A percentile compares a stretch with the other conserved stretches of the same genome.
phyloP scores from a whole-genome alignment of 2,113 vertebrate species.

The Hemichromis elongatus region DNA sequence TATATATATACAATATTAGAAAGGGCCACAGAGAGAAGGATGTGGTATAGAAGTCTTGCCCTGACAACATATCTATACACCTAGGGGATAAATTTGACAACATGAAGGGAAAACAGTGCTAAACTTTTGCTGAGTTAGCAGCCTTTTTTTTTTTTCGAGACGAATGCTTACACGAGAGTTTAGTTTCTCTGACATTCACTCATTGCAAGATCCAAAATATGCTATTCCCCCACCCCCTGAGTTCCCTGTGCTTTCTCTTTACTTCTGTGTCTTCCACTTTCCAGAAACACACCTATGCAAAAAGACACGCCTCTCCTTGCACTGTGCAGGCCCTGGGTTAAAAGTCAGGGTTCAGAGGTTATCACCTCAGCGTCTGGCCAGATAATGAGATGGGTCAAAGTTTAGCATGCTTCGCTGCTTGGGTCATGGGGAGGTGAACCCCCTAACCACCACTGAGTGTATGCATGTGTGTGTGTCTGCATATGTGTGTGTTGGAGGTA shows the following conservation, averaged over 20 bases:
- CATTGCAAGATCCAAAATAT: constrained; percentile 17
- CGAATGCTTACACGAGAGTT: neutral
- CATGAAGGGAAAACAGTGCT: neutral
- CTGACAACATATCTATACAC: neutral
- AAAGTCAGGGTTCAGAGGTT: constrained; percentile 66
- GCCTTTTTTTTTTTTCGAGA: constrained; percentile 6
- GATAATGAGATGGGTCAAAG: constrained; percentile 68
- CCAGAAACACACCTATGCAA: constrained; percentile 1
- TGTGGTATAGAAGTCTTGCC: constrained; percentile 1
- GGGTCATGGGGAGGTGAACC: constrained; percentile 63
- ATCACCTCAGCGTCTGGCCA: constrained; percentile 60
- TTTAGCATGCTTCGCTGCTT: constrained; percentile 49
- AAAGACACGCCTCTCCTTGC: constrained; percentile 5
- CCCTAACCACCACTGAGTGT: constrained; percentile 2
- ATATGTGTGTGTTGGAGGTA: constrained; percentile 4
- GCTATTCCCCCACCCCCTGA: neutral
- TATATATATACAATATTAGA: no score
- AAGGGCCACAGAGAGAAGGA: neutral
- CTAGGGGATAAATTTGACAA: constrained; percentile 1
- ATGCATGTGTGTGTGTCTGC: neutral
- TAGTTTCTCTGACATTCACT: constrained; percentile 6
- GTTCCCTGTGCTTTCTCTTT: neutral
- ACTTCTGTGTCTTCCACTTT: neutral
- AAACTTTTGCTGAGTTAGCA: constrained; percentile 1
- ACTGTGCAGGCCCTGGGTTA: constrained; percentile 38